Evolutionary conservation across 1,140 invertebrate genomes (phyloP).

Genomic region (Micrasema minimum): DNA sequence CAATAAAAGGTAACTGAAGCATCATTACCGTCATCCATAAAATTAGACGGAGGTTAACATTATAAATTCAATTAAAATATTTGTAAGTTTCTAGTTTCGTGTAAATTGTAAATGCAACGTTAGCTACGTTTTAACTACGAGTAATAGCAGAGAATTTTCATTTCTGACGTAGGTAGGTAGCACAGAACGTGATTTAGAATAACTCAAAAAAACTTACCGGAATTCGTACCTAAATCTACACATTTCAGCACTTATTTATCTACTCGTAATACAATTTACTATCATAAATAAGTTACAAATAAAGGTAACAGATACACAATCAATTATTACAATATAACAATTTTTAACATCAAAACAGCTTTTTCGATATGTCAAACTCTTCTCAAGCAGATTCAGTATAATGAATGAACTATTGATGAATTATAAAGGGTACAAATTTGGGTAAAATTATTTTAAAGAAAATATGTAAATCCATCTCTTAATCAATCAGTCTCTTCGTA

Average conservation of each 20-base stretch:
- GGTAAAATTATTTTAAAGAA: not conserved
- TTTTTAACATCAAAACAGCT: conserved; percentile 16
- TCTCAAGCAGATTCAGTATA: too few species aligned
- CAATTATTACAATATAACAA: not conserved
- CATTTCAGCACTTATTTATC: not conserved
- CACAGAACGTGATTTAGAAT: too few species aligned
- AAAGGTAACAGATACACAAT: conserved; percentile 22
- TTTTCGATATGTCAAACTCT: conserved; percentile 19
- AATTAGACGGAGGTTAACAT: conserved; percentile 48
- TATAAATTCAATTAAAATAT: too few species aligned
- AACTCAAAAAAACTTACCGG: too few species aligned
- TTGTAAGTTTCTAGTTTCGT: too few species aligned
- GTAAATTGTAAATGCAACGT: too few species aligned
- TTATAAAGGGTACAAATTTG: not conserved
- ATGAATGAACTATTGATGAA: too few species aligned
- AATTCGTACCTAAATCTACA: conserved; percentile 5
- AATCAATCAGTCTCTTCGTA: conserved; percentile 51
- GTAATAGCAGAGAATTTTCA: too few species aligned
- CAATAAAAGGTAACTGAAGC: conserved; percentile 35
- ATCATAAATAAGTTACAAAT: not conserved
- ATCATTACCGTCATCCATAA: conserved; percentile 14
- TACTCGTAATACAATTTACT: too few species aligned
- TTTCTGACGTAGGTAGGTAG: too few species aligned
- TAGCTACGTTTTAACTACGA: too few species aligned
- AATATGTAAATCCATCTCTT: conserved; percentile 45